Evolutionary conservation across 2,797 vertebrate species (phyloP), one percentile per base, ranked within the genome.

Genomic region (Gallinago stenura): DNA sequence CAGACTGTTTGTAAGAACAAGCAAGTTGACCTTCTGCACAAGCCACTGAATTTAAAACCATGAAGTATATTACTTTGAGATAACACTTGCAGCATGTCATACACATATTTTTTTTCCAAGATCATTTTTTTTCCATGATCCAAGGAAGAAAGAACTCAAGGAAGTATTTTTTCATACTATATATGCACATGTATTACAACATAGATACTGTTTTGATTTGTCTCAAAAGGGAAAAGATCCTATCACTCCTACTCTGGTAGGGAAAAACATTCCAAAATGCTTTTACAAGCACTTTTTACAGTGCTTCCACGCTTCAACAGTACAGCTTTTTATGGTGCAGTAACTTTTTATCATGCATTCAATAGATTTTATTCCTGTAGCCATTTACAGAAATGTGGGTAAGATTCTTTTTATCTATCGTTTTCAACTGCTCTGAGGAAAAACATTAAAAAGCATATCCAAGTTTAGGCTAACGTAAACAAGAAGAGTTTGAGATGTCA

Each of bases 301-400:
- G 12, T 20, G 43, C 12, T 80, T 95, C 86, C 65, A 87, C 37
- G 35, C 72, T 86, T 89, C 37, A 90, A 90, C 61, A 89, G 53
- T 45, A 82, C 28, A 86, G 51, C 21, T 82, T 90, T 94, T 95
- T 81, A 94, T 20, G 9, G 9, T 50, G 69, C 84, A 94, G 68
- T 84, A 87, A 91, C 45, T 89, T 95, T 92, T 95, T 90, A 95
- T 75, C 76, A 83, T 60, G 48, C 54, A 88, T 84, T 92, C 82
- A 76, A 92, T 12, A 93, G 33, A 78, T 89, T 77, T 89, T 93
- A 93, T 65, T 94, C 65, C 72, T 50, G 26, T 57, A 91, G 46
- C n/a, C 64, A 79, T 73, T 82, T 93, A 95, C 33, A 80, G 64
- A 93, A 89, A 96, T 86, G 73, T 62, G 58, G 45, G 24, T 66